Base-by-base conservation (phyloP, 2,888 invertebrate genomes). In the Andrena minutula region DNA sequence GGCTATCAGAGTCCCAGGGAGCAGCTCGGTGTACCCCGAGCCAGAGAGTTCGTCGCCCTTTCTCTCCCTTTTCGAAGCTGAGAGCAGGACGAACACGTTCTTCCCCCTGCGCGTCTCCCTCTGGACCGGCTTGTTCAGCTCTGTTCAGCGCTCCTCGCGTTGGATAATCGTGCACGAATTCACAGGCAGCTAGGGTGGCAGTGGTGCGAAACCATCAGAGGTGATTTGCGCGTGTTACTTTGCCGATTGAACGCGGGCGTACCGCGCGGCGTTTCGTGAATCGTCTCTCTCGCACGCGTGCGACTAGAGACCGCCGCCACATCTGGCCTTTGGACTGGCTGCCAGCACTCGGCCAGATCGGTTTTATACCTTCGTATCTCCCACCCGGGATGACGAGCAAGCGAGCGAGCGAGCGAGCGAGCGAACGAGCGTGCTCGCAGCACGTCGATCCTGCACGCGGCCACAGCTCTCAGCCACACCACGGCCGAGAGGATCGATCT, bases 311-410 rank as follows among this genome's bases (percentile, higher is more conserved):
- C 89, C 91, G 91, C 88, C 92, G 90, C 89, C 92, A 91, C 91
- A 93, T 91, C 89, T 92, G 92, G 92, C 91, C 91, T 93, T 93
- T 92, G 92, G 92, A 93, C 93, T 93, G 92, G 88, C 91, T 92
- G 86, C 89, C 86, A 88, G 87, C 88, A 88, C 86, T 87, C 89
- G 86, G 86, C 85, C 86, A 89, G 92, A 92, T 92, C 91, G 91
- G 90, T 92, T 93, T 93, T 93, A 93, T 93, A 92, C 93, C 92
- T 92, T 93, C 93, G 92, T 78, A 91, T 91, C 93, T 92, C 93
- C 93, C 93, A 92, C 89, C 75, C 86, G 82, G 80, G 56, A 32
- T 49, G 68, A 75, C 77, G 66, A 72, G 53, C 68, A 64, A 60
- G 47, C 72, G 64, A 60, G 35, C 60, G 60, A 58, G 28, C 58